These are phyloP conservation scores for Pipra filicauda DNA, from an alignment of 2,113 vertebrate genomes.

Conservation along the genomic window DNA sequence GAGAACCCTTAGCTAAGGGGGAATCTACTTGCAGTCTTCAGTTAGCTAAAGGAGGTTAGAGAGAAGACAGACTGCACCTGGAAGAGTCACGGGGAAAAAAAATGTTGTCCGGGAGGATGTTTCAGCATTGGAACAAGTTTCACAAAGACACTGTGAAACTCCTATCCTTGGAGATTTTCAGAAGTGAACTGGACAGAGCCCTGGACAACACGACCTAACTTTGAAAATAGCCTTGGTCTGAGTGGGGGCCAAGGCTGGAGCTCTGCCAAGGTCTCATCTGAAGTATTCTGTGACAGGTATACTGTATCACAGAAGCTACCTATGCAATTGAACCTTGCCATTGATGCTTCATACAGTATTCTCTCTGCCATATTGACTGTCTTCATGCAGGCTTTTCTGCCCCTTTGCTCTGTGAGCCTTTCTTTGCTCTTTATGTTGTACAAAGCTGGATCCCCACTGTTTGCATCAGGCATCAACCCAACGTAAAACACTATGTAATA, in stretches of 20 bases:
- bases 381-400: not conserved
- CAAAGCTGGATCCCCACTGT: not conserved
- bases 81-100: not conserved
- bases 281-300: not conserved
- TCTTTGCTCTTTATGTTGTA: not conserved
- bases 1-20: not conserved
- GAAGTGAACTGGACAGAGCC: not conserved
- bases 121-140: not conserved
- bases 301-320: not conserved
- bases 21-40: not conserved
- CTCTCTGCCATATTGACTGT: not conserved
- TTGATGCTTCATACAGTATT: not conserved
- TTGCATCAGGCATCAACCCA: not conserved
- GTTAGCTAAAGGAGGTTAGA: not conserved
- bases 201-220: not conserved
- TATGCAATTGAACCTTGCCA: not conserved
- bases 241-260: not conserved
- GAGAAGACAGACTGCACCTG: not conserved
- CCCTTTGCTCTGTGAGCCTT: not conserved
- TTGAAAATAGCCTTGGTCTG: not conserved
- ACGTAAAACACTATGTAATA: slow-evolving; percentile 17
- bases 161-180: not conserved
- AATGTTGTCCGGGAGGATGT: not conserved
- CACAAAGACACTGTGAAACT: not conserved
- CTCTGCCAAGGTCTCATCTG: not conserved